Evolutionary conservation across 2,888 invertebrate species (phyloP), one percentile per base, ranked within the genome.

Genomic region (Deilephila elpenor): DNA sequence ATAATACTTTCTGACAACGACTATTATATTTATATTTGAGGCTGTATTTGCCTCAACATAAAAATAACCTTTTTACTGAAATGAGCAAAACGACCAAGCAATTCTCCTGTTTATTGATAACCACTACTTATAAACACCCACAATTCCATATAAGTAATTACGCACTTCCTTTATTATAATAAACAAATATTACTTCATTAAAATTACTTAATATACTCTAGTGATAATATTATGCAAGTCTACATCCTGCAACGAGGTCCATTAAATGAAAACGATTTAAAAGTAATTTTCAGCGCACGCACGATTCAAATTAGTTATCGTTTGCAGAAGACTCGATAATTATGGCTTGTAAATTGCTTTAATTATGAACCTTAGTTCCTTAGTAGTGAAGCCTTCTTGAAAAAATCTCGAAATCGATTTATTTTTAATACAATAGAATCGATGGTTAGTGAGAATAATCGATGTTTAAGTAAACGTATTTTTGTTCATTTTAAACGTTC

Each of bases 281-380:
- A 67, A 25, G 67, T 51, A 51, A 67, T 67, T 67, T 25, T 17
- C 67, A 51, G n/a, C 25, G 67, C 67, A 67, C 51, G 67, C 51
- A 67, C 67, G 44, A 67, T 51, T 29, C 25, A 44, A 67, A 67
- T 67, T 25, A 67, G 67, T 51, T 51, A 20, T 3, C 64, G 44
- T 44, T 17, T 20, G 20, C 29, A 25, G 25, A 51, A 67, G 67
- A 67, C 25, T 6, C 17, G 25, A 67, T 67, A 29, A 67, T 67
- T 25, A 17, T 14, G n/a, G 5, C 62, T 34, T 19, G 34, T 34
- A 62, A 37, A 62, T 62, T 8, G 62, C 37, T 62, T 62, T 62
- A 62, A 62, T 62, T 37, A 62, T n/a, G 14, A n/a, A 62, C 62
- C 7, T 62, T n/a, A 56, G 14, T 7, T 56, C 7, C n/a, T 1